phyloP scores from a whole-genome alignment of 2,888 invertebrate genomes.

The Lycia hirtaria region DNA sequence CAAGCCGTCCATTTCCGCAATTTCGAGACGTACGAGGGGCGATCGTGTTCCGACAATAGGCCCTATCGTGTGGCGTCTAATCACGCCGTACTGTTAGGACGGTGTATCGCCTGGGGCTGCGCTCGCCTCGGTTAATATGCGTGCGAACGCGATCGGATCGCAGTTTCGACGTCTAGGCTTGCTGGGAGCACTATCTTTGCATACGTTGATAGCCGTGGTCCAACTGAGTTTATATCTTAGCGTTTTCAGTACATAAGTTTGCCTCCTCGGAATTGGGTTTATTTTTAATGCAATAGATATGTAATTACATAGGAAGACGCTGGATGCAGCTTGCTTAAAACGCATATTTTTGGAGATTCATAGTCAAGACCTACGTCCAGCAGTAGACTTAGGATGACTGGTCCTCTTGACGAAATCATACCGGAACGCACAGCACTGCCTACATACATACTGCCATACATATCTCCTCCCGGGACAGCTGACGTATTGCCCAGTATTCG shows the following conservation, averaged over 20 bases:
- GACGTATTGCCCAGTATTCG: no score
- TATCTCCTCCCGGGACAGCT: no score
- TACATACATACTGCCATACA: no score
- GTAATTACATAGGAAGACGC: no score
- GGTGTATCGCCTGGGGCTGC: slow-evolving; percentile 68
- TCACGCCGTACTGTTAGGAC: slow-evolving; percentile 82
- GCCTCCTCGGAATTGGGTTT: background rate
- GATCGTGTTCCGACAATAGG: slow-evolving; percentile 84
- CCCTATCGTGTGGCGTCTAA: slow-evolving; percentile 84
- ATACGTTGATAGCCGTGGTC: slow-evolving; percentile 60
- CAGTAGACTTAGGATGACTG: no score
- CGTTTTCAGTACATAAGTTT: background rate
- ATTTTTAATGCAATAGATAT: no score
- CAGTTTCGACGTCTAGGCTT: slow-evolving; percentile 51
- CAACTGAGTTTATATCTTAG: background rate
- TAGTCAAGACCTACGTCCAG: no score
- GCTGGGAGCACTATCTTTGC: slow-evolving; percentile 56
- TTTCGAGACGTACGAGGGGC: slow-evolving; percentile 80
- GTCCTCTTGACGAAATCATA: no score
- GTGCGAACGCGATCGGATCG: slow-evolving; percentile 82
- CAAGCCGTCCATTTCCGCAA: slow-evolving; percentile 82
- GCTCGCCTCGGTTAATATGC: slow-evolving; percentile 71
- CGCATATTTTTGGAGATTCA: no score
- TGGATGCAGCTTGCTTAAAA: no score
- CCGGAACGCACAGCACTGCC: no score